phyloP scores from a whole-genome alignment of 2,888 invertebrate species.

The Electrophaes corylata region DNA sequence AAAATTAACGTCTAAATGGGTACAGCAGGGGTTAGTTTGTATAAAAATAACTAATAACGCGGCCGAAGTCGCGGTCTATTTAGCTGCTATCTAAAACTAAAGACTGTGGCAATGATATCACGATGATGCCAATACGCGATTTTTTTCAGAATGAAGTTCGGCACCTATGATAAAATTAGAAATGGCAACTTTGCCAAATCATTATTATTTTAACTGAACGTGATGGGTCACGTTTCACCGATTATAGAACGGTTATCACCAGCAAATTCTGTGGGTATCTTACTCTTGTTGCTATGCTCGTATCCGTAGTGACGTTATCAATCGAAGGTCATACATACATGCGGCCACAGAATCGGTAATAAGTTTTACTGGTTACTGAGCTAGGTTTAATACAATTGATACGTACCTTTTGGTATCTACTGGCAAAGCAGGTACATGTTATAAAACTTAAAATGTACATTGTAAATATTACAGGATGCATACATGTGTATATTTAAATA shows the following conservation, averaged over 20 bases:
- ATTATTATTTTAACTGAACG: constrained; percentile 29
- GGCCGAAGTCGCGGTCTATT: no score
- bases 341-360: constrained; percentile 18
- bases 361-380: constrained; percentile 14
- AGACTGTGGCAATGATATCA: neutral
- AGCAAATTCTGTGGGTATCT: constrained; percentile 27
- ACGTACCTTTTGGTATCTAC: no score
- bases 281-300: constrained; percentile 37
- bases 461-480: no score
- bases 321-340: constrained; percentile 35
- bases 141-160: constrained; percentile 17
- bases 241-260: constrained; percentile 23
- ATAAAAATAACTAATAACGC: no score
- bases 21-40: no score
- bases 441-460: no score
- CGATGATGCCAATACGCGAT: constrained; percentile 1
- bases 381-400: constrained; percentile 2
- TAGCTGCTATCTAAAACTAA: neutral
- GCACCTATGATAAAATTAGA: constrained; percentile 33
- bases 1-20: no score
- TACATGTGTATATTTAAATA: no score
- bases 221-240: constrained; percentile 15
- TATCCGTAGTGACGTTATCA: constrained; percentile 29
- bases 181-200: constrained; percentile 34
- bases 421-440: no score